A percentile compares a stretch with the other conserved stretches of the same genome.
phyloP scores from a whole-genome alignment of 2,888 invertebrate genomes.

The Blastobasis adustella region DNA sequence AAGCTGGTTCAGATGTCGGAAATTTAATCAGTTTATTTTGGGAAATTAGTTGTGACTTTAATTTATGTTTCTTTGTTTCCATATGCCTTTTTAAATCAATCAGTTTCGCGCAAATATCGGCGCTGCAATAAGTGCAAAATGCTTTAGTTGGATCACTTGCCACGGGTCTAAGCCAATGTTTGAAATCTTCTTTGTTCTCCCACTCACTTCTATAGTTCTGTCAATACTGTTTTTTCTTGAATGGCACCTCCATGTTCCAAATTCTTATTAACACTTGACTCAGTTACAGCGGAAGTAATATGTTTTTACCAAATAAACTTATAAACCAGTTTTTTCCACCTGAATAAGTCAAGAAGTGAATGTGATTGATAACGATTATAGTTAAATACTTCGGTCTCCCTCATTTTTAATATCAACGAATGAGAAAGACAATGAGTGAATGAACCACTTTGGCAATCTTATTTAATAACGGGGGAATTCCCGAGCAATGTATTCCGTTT shows the following conservation, averaged over 20 bases:
- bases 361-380: neutral
- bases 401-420: neutral
- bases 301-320: neutral
- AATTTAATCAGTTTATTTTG: neutral
- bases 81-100: neutral
- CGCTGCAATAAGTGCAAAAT: neutral
- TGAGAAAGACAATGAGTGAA: neutral
- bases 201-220: neutral
- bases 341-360: neutral
- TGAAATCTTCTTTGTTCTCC: neutral
- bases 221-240: neutral
- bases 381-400: neutral
- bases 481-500: neutral
- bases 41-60: neutral
- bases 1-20: neutral
- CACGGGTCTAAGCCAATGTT: neutral
- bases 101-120: neutral
- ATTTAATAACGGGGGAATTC: neutral
- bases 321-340: neutral
- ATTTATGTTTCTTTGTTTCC: neutral
- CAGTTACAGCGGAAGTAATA: neutral
- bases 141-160: neutral
- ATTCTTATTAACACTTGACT: neutral
- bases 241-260: neutral
- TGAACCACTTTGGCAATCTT: conserved; percentile 1